Conservation (phyloP, 2,113 vertebrate genomes). For the Albula glossodonta region DNA sequence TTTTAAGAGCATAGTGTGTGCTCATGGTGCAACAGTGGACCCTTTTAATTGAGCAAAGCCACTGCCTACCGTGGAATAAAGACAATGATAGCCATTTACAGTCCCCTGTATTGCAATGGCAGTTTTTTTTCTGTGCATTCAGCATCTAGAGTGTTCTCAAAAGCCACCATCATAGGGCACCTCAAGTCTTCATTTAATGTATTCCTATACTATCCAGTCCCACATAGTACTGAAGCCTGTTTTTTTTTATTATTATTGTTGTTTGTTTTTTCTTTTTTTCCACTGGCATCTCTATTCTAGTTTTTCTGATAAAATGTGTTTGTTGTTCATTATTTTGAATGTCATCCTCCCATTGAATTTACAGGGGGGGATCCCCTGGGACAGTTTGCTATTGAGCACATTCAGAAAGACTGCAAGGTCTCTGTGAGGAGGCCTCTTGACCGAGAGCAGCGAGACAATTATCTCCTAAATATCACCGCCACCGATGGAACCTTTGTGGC, state of each 20-base stretch:
- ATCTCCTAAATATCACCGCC: conserved; percentile 81
- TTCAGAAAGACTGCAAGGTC: conserved; percentile 80
- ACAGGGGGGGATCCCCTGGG: conserved; percentile 80
- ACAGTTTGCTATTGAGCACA: conserved; percentile 77
- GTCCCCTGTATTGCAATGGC: not conserved
- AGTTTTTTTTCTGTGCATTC: not conserved
- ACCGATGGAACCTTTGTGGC: conserved; percentile 79
- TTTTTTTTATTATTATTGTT: too few species aligned
- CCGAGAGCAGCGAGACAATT: conserved; percentile 77
- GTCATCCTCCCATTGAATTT: conserved; percentile 34
- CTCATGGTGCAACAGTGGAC: not conserved
- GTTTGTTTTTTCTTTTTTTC: not conserved
- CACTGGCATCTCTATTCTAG: not conserved
- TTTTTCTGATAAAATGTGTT: not conserved
- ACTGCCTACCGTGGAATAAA: not conserved
- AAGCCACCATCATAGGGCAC: not conserved
- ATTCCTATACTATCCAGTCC: not conserved
- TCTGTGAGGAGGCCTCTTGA: conserved; percentile 77
- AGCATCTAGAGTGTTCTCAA: not conserved
- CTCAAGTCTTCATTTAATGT: not conserved
- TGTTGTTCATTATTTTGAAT: conserved; percentile 32
- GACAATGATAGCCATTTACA: not conserved
- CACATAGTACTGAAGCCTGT: not conserved
- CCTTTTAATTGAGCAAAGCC: not conserved
- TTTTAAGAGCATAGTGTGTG: not conserved